Evolutionary conservation across 1,140 invertebrate genomes (phyloP).

Genomic region (Zaprionus camerounensis): DNA sequence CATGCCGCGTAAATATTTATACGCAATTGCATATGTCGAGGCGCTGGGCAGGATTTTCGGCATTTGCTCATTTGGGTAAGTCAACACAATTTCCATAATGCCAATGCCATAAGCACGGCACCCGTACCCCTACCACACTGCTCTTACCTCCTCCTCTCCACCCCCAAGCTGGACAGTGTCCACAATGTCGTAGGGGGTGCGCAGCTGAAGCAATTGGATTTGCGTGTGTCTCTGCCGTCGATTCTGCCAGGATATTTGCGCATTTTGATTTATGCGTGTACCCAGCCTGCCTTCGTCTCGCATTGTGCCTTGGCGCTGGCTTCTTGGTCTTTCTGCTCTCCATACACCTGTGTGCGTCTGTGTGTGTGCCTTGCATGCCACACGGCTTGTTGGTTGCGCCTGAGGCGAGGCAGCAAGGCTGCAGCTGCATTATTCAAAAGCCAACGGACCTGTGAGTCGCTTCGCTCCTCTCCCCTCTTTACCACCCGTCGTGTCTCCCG

Average conservation of each 20-base stretch:
- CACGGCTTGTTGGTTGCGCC: not conserved
- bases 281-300: constrained; percentile 18
- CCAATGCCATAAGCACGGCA: constrained; percentile 29
- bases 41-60: constrained; percentile 50
- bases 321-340: constrained; percentile 21
- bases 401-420: not conserved
- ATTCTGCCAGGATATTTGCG: constrained; percentile 45
- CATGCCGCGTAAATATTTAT: constrained; percentile 78
- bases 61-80: constrained; percentile 79
- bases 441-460: constrained; percentile 7
- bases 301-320: constrained; percentile 13
- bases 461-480: not conserved
- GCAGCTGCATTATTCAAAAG: constrained; percentile 73
- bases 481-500: constrained; percentile 15
- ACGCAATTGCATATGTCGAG: constrained; percentile 70
- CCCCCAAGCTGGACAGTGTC: not conserved
- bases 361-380: not conserved
- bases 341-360: not conserved
- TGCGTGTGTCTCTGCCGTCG: constrained; percentile 8
- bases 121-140: not conserved
- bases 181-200: constrained; percentile 10
- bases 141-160: too few species aligned
- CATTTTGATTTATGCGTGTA: constrained; percentile 55
- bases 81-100: constrained; percentile 79
- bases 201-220: constrained; percentile 34